Percentiles rank a stretch among this genome's conserved stretches.
Conservation (phyloP, 2,113 vertebrate genomes). For the Ictalurus furcatus region DNA sequence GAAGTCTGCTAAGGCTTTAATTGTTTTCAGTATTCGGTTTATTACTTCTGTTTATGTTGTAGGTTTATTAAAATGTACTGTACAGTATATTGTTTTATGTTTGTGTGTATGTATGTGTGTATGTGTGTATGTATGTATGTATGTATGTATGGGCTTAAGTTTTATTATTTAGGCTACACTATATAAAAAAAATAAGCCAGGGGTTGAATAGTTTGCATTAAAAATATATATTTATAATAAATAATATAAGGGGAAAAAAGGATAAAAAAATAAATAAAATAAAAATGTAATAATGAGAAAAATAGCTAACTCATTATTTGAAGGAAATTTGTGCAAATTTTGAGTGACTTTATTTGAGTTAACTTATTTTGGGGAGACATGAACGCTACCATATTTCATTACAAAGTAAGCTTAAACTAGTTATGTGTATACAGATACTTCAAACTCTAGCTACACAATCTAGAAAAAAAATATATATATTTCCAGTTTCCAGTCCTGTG, state of each 20-base stretch:
- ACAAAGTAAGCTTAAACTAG: not conserved
- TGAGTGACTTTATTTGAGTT: not conserved
- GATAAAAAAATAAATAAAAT: too few relatives aligned
- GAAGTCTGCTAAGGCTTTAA: conserved; percentile 28
- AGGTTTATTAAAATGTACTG: not conserved
- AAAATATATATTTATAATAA: not conserved
- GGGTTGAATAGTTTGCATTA: not conserved
- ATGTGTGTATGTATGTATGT: not conserved
- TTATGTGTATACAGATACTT: not conserved
- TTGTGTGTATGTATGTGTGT: not conserved
- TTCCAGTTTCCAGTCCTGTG: not conserved
- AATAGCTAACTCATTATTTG: too few relatives aligned
- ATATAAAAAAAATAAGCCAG: not conserved
- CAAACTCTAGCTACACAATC: not conserved
- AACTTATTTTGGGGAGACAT: not conserved
- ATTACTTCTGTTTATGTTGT: not conserved
- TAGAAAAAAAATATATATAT: too few relatives aligned
- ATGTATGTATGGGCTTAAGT: not conserved
- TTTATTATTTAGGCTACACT: not conserved
- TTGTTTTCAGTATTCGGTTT: conserved; percentile 38
- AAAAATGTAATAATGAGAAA: too few relatives aligned
- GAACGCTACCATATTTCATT: too few relatives aligned
- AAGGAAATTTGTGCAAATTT: not conserved
- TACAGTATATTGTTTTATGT: not conserved
- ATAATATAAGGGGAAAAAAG: not conserved